Base-by-base conservation (phyloP, 2,113 vertebrate genomes). In the Marmota monax region DNA sequence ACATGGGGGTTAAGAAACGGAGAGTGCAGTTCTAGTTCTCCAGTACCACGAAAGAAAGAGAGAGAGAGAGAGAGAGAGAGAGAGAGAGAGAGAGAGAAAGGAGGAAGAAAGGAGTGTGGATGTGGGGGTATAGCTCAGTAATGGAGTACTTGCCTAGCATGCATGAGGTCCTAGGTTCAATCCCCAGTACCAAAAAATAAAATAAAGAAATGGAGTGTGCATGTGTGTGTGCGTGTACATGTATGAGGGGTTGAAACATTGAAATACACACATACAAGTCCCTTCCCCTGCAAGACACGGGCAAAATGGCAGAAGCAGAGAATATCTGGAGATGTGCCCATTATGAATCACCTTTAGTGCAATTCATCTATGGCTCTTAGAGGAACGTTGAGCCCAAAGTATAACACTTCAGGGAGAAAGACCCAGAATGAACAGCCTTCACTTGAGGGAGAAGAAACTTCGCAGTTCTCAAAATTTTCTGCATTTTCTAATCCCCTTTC, bases 301-400 rank as follows among this genome's bases (percentile, higher is more conserved):
- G 73, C 34, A 83, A 94, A 94, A 87, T 56, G 83, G n/a, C 88
- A 94, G 70, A 96, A 39, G 42, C 84, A 94, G 72, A 95, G 90
- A 92, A 18, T 69, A 58, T 93, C 84, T 63, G 11, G 63, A 88
- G 88, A 92, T 29, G 7, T 34, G 51, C 34, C 93, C 65, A 78
- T 84, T 80, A 69, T 80, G 76, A 92, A 94, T 94, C 83, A 58
- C 51, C 72, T 92, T 95, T 70, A 56, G 45, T 95, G 70, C 74
- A 89, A 3, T 89, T 89, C 51, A 90, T 92, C 79, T 76, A 13
- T 58, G 20, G 45, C 27, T 94, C 34, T 93, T 32, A 67, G 51
- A 96, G 63, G 70, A n/a, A 82, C 84, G 63, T 86, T 25, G 18
- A 90, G 42, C 13, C 84, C 88, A 42, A 74, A 93, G 65, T 86